These are phyloP conservation scores for Nyleta sp. DNA, from an alignment of 2,888 invertebrate genomes.

Conservation along the genomic window DNA sequence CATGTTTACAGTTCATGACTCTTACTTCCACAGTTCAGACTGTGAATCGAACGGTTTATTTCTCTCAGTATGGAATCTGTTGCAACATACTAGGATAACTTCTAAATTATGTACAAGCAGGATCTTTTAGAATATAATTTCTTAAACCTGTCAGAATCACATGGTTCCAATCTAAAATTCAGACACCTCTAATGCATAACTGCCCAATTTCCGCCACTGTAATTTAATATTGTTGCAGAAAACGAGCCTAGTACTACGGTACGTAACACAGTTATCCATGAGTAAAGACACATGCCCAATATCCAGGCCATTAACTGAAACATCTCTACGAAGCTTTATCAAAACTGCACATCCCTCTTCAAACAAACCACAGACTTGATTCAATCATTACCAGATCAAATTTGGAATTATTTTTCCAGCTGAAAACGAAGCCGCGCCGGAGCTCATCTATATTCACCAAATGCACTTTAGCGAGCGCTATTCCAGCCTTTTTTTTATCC, in stretches of 20 bases:
- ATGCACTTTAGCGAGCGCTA: conserved; percentile 44
- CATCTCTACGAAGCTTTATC: not conserved
- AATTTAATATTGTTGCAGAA: not conserved
- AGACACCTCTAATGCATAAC: no score
- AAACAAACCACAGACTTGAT: conserved; percentile 24
- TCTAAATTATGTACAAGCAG: no score
- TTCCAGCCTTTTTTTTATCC: conserved; percentile 32
- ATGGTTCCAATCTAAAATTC: no score
- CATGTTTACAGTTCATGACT: no score
- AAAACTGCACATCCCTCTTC: not conserved
- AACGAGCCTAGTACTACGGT: not conserved
- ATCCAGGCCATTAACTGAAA: not conserved
- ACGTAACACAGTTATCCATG: not conserved
- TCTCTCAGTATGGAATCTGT: no score
- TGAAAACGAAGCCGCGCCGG: conserved; percentile 13
- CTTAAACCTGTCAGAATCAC: no score
- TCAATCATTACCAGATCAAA: conserved; percentile 38
- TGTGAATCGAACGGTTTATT: no score
- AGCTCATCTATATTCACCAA: conserved; percentile 47
- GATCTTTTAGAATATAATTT: no score
- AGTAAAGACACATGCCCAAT: not conserved
- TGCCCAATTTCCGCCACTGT: no score
- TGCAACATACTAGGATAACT: no score
- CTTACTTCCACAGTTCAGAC: no score
- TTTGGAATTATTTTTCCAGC: conserved; percentile 43